phyloP scores from a whole-genome alignment of 2,888 invertebrate genomes.

The Yponomeuta cagnagella region DNA sequence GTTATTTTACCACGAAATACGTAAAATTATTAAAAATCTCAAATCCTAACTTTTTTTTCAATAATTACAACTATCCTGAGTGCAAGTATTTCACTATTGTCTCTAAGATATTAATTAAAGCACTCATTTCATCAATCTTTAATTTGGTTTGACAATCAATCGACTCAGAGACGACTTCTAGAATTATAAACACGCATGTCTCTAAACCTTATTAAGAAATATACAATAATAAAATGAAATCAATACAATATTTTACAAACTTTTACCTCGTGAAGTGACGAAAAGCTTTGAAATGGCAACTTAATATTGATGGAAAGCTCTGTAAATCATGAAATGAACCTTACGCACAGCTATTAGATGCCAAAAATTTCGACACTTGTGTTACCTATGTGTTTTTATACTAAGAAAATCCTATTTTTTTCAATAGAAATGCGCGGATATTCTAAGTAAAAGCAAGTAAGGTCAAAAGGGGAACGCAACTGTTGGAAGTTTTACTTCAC shows the following conservation, averaged over 20 bases:
- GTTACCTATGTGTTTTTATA: not conserved
- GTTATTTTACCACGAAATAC: conserved; percentile 50
- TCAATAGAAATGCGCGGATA: conserved; percentile 6
- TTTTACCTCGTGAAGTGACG: conserved; percentile 28
- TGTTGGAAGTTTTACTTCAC: conserved; percentile 62
- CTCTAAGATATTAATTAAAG: conserved; percentile 65
- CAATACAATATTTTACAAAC: conserved; percentile 54
- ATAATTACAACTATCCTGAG: conserved; percentile 57
- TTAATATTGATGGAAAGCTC: conserved; percentile 24
- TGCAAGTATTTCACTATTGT: conserved; percentile 52
- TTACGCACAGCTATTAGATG: not conserved
- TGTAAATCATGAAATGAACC: not conserved
- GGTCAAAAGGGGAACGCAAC: conserved; percentile 16
- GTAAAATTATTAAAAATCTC: conserved; percentile 67
- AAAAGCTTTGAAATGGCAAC: conserved; percentile 47
- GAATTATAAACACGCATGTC: conserved; percentile 56
- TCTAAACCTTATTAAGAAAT: conserved; percentile 54
- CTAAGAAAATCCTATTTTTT: not conserved
- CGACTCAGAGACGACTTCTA: conserved; percentile 34
- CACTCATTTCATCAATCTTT: conserved; percentile 63
- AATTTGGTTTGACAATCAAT: conserved; percentile 53
- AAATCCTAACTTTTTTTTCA: conserved; percentile 59
- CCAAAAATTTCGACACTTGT: not conserved
- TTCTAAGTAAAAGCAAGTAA: conserved; percentile 9
- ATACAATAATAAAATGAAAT: conserved; percentile 40